Percentiles rank a stretch among this genome's conserved stretches.
Conservation (phyloP, 30 jellyfish, hydroid and myxozoan species). For the Turritopsis dohrnii region DNA sequence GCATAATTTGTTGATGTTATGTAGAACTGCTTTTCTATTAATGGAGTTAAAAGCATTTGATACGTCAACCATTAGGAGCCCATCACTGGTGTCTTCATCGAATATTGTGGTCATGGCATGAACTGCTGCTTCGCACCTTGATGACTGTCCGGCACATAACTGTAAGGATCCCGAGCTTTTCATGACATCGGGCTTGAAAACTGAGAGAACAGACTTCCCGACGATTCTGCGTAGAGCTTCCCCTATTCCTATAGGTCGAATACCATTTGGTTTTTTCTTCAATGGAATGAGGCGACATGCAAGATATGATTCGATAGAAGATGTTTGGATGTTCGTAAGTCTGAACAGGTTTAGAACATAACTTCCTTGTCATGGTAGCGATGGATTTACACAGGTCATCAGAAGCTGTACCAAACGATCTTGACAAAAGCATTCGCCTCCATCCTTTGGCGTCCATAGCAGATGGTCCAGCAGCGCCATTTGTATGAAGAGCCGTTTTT, state of each 20-base stretch:
- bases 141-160: slow-evolving; percentile 4
- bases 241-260: neutral
- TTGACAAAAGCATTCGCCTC: neutral
- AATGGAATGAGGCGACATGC: too few relatives aligned
- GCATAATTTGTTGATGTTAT: neutral
- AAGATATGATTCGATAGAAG: neutral
- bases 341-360: neutral
- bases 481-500: slow-evolving; percentile 19
- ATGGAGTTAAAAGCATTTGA: neutral
- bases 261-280: neutral
- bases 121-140: slow-evolving; percentile 20
- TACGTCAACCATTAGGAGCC: neutral
- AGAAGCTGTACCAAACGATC: too few relatives aligned
- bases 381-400: slow-evolving; percentile 18
- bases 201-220: slow-evolving; percentile 6
- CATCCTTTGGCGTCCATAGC: neutral
- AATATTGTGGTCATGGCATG: slow-evolving; percentile 11
- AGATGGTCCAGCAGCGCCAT: slow-evolving; percentile 21
- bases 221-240: neutral
- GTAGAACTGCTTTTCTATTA: neutral
- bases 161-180: slow-evolving; percentile 9
- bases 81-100: slow-evolving; percentile 9
- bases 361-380: slow-evolving; percentile 17
- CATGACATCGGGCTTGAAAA: neutral
- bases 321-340: neutral